Conservation (phyloP, 2,797 vertebrate species). For the Poeciliopsis turneri region DNA sequence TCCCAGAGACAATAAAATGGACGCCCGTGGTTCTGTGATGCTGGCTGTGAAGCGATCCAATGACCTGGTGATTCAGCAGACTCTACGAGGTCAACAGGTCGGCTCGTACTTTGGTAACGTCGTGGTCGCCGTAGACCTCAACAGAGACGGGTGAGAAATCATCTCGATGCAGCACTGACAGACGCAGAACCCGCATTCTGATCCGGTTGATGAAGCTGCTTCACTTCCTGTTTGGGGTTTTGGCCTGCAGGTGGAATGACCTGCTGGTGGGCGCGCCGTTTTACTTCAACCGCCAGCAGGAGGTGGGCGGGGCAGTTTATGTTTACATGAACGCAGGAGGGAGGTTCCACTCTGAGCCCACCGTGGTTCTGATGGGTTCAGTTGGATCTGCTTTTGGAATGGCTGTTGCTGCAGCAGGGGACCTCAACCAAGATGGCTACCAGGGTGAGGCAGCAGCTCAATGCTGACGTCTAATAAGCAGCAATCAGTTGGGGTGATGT, state of each 20-base stretch:
- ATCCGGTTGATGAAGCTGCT: neutral
- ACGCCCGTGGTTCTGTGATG: constrained; percentile 84
- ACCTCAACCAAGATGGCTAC: constrained; percentile 92
- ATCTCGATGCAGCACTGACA: neutral
- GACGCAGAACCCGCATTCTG: neutral
- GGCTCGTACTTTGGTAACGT: constrained; percentile 93
- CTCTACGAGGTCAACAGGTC: constrained; percentile 85
- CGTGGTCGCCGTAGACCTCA: constrained; percentile 86
- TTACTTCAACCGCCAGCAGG: constrained; percentile 84
- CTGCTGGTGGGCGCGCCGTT: constrained; percentile 90
- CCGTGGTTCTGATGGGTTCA: constrained; percentile 79
- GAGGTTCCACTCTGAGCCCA: constrained; percentile 67
- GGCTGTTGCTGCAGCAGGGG: constrained; percentile 84
- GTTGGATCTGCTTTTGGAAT: constrained; percentile 86
- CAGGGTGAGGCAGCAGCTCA: constrained; percentile 78
- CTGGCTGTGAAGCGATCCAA: constrained; percentile 59
- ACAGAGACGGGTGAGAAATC: constrained; percentile 85
- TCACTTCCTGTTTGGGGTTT: neutral
- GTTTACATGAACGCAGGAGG: constrained; percentile 88
- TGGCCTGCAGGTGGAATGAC: constrained; percentile 85
- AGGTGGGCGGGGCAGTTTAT: constrained; percentile 88
- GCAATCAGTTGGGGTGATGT: neutral
- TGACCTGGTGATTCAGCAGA: constrained; percentile 38
- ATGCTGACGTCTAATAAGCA: neutral
- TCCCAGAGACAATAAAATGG: constrained; percentile 78